Evolutionary conservation across 1,140 invertebrate genomes (phyloP).

Genomic region (Rhopalosiphum maidis): DNA sequence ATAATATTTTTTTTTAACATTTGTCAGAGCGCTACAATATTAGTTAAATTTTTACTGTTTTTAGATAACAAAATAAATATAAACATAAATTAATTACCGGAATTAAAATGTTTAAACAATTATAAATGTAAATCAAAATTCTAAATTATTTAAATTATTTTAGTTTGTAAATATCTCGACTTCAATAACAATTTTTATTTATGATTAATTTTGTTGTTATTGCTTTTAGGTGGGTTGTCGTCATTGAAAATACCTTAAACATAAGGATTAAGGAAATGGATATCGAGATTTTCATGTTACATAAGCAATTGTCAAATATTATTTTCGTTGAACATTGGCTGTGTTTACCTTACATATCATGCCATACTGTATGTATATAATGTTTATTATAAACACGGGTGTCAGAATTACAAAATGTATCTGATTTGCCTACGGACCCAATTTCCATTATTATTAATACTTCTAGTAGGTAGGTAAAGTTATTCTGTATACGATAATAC

Average conservation of each 20-base stretch:
- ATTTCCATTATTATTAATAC: not conserved
- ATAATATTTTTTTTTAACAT: not conserved
- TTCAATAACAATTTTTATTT: not conserved
- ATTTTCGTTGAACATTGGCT: not conserved
- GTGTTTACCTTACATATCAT: not conserved
- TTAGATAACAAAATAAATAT: not conserved
- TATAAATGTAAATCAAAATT: not conserved
- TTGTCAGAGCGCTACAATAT: not conserved
- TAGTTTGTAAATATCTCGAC: not conserved
- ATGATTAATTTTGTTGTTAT: not conserved
- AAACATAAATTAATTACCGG: not conserved
- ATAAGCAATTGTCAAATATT: not conserved
- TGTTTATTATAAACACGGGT: not conserved
- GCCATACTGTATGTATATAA: not conserved
- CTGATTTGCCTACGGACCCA: not conserved
- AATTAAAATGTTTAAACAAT: not conserved
- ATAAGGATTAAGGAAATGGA: not conserved
- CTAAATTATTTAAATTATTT: not conserved
- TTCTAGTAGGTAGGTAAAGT: not conserved
- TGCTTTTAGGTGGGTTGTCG: not conserved
- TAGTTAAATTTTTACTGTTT: not conserved
- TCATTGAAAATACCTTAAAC: not conserved
- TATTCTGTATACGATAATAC: not conserved
- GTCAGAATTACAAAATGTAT: not conserved
- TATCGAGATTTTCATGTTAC: not conserved